These are phyloP conservation scores for Amblyopsis hoosieri DNA, from an alignment of 2,797 vertebrate species.

Conservation along the genomic window DNA sequence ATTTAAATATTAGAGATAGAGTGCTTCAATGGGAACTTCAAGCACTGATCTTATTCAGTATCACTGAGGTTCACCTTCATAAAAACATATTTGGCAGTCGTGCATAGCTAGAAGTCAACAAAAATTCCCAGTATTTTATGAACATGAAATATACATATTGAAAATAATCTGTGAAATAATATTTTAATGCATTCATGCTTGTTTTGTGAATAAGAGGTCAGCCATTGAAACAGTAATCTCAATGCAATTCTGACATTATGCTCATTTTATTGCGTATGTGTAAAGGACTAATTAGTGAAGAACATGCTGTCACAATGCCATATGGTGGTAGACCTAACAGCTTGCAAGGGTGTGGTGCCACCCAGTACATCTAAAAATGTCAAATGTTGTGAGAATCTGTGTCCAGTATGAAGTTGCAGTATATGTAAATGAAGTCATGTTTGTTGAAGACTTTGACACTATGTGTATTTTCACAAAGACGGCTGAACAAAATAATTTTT, in stretches of 20 bases:
- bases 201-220: constrained; percentile 39
- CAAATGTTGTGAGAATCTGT: constrained; percentile 67
- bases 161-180: too few species aligned
- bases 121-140: too few species aligned
- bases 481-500: background rate
- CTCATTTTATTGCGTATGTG: constrained; percentile 80
- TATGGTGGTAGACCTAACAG: constrained; percentile 81
- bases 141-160: too few species aligned
- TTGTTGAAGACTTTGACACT: constrained; percentile 64
- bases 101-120: too few species aligned
- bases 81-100: too few species aligned
- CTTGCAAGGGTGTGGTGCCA: constrained; percentile 76
- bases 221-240: constrained; percentile 49
- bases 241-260: constrained; percentile 72
- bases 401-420: constrained; percentile 69
- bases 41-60: too few species aligned
- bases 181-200: too few species aligned
- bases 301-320: constrained; percentile 83
- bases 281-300: constrained; percentile 84
- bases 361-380: constrained; percentile 70
- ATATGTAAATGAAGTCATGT: constrained; percentile 78
- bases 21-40: too few species aligned
- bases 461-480: constrained; percentile 8
- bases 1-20: too few species aligned
- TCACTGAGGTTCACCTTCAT: too few species aligned